phyloP scores from a whole-genome alignment of 2,888 invertebrate genomes.

The Sinhomidia bicolor region DNA sequence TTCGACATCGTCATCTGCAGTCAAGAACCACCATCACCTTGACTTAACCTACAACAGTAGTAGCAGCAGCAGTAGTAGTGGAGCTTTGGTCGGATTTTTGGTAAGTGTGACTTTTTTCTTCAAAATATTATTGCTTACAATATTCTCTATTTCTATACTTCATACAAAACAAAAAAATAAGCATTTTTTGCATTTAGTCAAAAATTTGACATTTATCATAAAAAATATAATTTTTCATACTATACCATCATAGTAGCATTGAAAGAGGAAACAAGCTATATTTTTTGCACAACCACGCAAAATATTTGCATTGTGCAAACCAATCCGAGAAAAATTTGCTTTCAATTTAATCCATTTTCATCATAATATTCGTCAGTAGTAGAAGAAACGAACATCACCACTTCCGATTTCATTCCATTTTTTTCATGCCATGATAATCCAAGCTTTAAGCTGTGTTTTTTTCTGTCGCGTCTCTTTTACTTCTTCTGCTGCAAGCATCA shows the following conservation, averaged over 20 bases:
- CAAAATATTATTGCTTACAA: background rate
- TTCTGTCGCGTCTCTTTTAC: background rate
- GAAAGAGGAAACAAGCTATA: too few relatives aligned
- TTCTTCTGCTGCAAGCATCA: background rate
- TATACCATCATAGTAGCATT: background rate
- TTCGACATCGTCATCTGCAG: background rate
- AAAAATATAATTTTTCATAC: background rate
- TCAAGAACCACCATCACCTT: constrained; percentile 9
- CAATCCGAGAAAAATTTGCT: background rate
- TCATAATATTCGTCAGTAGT: background rate
- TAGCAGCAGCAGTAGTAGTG: too few relatives aligned
- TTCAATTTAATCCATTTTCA: background rate
- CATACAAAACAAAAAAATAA: background rate
- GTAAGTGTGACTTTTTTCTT: background rate
- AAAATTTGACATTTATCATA: background rate
- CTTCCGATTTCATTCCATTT: constrained; percentile 8
- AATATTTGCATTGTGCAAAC: background rate
- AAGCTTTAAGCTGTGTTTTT: background rate
- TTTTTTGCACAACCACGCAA: background rate
- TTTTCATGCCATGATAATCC: constrained; percentile 12
- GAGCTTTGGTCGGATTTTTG: background rate
- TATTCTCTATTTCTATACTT: too few relatives aligned
- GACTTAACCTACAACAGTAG: background rate
- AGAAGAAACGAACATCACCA: background rate
- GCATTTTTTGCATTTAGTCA: background rate